Conservation (phyloP, 2,888 invertebrate genomes). For the Mimas tiliae region DNA sequence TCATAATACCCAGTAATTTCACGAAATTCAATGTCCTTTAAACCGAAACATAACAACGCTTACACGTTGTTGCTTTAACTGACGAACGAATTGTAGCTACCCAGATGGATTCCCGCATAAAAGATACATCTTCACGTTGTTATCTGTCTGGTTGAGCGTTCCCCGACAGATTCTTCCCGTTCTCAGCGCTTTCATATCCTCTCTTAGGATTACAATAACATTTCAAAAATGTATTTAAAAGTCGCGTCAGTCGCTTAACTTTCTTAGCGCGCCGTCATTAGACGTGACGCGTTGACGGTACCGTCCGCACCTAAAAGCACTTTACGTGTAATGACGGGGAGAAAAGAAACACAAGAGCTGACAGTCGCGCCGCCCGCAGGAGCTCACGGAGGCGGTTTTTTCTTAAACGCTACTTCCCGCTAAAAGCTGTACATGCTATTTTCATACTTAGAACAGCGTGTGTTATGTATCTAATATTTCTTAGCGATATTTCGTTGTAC, state of each 20-base stretch:
- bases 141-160: too few relatives aligned
- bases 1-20: too few relatives aligned
- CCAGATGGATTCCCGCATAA: too few relatives aligned
- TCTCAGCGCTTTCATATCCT: not conserved
- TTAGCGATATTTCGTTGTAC: too few relatives aligned
- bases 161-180: too few relatives aligned
- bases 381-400: not conserved
- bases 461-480: too few relatives aligned
- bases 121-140: too few relatives aligned
- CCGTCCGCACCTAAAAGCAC: conserved; percentile 22
- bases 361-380: not conserved
- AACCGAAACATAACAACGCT: too few relatives aligned
- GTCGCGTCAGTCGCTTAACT: conserved; percentile 17
- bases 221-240: not conserved
- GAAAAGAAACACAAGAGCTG: conserved; percentile 8
- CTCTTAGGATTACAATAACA: too few relatives aligned
- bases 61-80: too few relatives aligned
- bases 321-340: conserved; percentile 20
- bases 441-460: not conserved
- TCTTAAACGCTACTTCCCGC: conserved; percentile 1
- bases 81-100: too few relatives aligned
- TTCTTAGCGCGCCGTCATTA: conserved; percentile 18
- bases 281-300: conserved; percentile 2
- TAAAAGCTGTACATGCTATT: not conserved
- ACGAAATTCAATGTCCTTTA: too few relatives aligned